Base-by-base conservation (phyloP, 2,113 vertebrate genomes). In the Gopherus flavomarginatus region DNA sequence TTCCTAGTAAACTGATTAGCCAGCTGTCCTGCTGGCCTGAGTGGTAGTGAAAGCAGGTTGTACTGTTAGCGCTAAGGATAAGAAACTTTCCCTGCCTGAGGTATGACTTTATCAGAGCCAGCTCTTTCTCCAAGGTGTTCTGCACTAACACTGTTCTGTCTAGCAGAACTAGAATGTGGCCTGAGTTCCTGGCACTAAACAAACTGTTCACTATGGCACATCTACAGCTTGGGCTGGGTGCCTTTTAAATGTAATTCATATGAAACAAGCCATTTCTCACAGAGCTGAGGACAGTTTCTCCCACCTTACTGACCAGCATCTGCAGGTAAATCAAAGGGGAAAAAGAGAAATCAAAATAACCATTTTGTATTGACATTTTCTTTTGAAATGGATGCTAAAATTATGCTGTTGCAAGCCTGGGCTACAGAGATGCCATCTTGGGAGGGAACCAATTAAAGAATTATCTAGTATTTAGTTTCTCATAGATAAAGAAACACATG, bases 371-470 rank as follows among this genome's bases (percentile, higher is more conserved):
- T 86, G 78, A 96, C 81, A 81, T 5, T 89, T 89, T 88, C 69
- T 94, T 97, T 95, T 95, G 85, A 95, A 94, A 80, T 79, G 83
- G 47, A 88, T 88, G 84, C 89, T 89, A 92, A 79, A 91, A 95
- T 95, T 93, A 96, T 90, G 83, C 81, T 72, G 19, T 75, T 95
- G 85, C 88, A 95, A 94, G 93, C 47, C 86, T 89, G 89, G 78
- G 89, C 75, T 78, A 49, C n/a, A 85, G 80, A 95, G 86, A 87
- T 96, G 97, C 49, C 69, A 88, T 90, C 89, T 90, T 88, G 27
- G 79, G 50, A 5, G 50, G 50, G 95, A 96, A 91, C 65, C 86
- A 98, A 96, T 95, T 97, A 97, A 97, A 97, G 89, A 96, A 94
- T 97, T 96, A 96, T 59, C 44, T 78, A 75, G 78, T 56, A 35